Percentiles rank a stretch among this genome's conserved stretches.
phyloP scores from a whole-genome alignment of 2,888 invertebrate species.

The Nomada hirtipes region DNA sequence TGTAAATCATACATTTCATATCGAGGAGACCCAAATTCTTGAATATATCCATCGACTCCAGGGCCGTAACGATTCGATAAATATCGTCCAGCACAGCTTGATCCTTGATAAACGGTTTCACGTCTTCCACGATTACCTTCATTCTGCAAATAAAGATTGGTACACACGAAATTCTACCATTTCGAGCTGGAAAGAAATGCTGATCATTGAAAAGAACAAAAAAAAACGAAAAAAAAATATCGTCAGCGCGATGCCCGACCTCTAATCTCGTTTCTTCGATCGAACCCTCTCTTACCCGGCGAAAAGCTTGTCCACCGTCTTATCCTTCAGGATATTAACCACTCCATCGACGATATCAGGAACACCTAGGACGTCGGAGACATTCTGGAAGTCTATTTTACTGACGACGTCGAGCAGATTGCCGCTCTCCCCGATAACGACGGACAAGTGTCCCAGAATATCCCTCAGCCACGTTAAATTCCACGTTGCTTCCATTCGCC shows the following conservation, averaged over 20 bases:
- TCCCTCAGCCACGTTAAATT: slow-evolving; percentile 85
- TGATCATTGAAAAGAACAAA: no score
- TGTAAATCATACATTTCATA: slow-evolving; percentile 84
- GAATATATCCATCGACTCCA: slow-evolving; percentile 84
- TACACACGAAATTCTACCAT: no score
- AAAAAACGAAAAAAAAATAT: background rate
- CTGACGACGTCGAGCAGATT: slow-evolving; percentile 85
- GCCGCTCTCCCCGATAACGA: slow-evolving; percentile 83
- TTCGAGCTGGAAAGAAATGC: background rate
- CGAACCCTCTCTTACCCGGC: slow-evolving; percentile 82
- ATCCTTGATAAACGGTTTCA: slow-evolving; percentile 84
- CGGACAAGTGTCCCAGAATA: slow-evolving; percentile 83
- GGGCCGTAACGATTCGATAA: slow-evolving; percentile 81
- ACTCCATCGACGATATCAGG: slow-evolving; percentile 84
- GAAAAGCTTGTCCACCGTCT: slow-evolving; percentile 84
- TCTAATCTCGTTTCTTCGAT: background rate
- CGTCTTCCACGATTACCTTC: slow-evolving; percentile 84
- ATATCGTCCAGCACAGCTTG: slow-evolving; percentile 84
- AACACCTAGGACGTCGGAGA: slow-evolving; percentile 77
- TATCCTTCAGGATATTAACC: slow-evolving; percentile 84
- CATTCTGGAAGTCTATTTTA: slow-evolving; percentile 83
- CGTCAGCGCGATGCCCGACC: background rate
- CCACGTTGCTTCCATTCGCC: slow-evolving; percentile 85
- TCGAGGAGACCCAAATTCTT: slow-evolving; percentile 85
- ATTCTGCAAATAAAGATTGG: slow-evolving; percentile 80